Evolutionary conservation across 2,888 invertebrate species (phyloP).

Genomic region (Crossocerus cetratus): DNA sequence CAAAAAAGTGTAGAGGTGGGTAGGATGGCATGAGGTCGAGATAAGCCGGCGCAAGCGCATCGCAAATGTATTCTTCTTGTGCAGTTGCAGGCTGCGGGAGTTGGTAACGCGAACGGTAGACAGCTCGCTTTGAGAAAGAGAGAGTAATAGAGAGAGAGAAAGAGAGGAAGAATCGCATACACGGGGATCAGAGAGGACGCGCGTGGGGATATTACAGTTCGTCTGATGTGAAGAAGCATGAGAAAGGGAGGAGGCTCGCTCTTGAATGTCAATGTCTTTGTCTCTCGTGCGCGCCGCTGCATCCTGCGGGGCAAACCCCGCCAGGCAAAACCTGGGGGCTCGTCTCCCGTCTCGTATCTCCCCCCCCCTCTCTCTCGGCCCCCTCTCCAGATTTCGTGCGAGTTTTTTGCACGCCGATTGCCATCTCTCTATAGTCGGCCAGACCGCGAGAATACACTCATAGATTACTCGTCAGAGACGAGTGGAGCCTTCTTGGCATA

Average conservation of each 20-base stretch:
- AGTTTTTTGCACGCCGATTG: no score
- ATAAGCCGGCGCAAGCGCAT: slow-evolving; percentile 35
- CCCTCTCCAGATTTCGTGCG: no score
- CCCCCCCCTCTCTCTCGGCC: background rate
- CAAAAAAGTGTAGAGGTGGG: slow-evolving; percentile 6
- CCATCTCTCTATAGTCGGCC: no score
- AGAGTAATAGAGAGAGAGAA: no score
- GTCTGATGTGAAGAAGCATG: slow-evolving; percentile 63
- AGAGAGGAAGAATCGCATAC: no score
- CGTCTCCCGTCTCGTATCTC: background rate
- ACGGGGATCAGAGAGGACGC: background rate
- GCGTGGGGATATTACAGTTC: slow-evolving; percentile 54
- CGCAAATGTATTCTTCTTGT: slow-evolving; percentile 35
- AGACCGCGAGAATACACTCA: no score
- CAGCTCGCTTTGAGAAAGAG: background rate
- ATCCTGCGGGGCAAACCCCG: slow-evolving; percentile 43
- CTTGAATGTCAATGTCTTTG: slow-evolving; percentile 75
- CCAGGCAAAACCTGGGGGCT: slow-evolving; percentile 19
- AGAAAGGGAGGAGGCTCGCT: slow-evolving; percentile 58
- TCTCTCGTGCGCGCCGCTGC: slow-evolving; percentile 52
- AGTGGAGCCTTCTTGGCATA: background rate
- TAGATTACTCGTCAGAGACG: background rate
- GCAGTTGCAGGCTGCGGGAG: slow-evolving; percentile 31
- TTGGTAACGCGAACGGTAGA: slow-evolving; percentile 35
- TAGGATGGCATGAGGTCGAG: slow-evolving; percentile 32